Base-by-base conservation (phyloP, 2,113 vertebrate species). In the Lipophrys pholis region DNA sequence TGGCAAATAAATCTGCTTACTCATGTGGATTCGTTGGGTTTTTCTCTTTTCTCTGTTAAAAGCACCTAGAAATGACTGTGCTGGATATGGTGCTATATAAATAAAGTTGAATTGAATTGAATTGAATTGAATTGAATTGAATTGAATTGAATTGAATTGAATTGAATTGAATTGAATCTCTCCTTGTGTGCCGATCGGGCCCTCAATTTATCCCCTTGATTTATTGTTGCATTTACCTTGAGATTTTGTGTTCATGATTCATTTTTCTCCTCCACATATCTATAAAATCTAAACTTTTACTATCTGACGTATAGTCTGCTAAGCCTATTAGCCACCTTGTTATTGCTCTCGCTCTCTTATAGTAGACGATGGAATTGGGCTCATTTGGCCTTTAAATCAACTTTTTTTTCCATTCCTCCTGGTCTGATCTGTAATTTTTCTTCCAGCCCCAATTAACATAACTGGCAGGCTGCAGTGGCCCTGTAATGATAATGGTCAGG, bases 401-500 rank as follows among this genome's bases (percentile, higher is more conserved):
- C 56, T 58, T 69, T 83, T 62, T 56, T 58, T 35, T 30, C 42
- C 56, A 67, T 78, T 55, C 16, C 11, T 81, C 21, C 15, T 73
- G 53, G 58, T 62, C 62, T 61, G 66, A 49, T 3, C 42, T 72
- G 67, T 80, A 52, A 82, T 88, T 85, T 85, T 71, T 84, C 69
- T 79, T 48, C 41, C 50, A 49, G 39, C 11, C 12, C 62, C 68
- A 85, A 88, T 87, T 80, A 89, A 85, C 61, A 53, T 52, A 69
- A 85, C 73, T 69, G 82, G 39, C 68, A 82, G 55, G 62, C 45
- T 36, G 38, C 56, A 54, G 77, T 66, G 54, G 73, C 66, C 72
- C 78, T 82, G 69, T 80, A 73, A 84, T 84, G 85, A 84, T 84
- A 84, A 80, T 76, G 61, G 83, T 77, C 70, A 55, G n/a, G 70